phyloP scores from a whole-genome alignment of 37 sponge, comb jelly and placozoan species.

The Eunapius fragilis region DNA sequence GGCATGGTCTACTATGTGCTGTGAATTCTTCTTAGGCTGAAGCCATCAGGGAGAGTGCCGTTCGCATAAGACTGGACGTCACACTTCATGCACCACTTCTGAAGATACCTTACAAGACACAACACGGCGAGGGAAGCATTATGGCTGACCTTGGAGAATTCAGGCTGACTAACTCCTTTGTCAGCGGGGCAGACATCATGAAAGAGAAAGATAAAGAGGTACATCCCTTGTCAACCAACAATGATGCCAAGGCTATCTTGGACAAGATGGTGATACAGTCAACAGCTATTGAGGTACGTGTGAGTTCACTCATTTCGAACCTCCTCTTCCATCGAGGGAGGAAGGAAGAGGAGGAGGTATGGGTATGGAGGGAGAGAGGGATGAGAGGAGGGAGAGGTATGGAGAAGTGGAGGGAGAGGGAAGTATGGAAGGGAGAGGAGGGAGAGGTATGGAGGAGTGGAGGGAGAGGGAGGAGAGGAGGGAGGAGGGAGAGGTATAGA shows the following conservation, averaged over 20 bases:
- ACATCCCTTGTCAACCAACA: neutral
- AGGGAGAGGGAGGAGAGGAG: no score
- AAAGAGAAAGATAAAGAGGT: neutral
- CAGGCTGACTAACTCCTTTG: slow-evolving; percentile 1
- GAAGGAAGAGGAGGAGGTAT: no score
- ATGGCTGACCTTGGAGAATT: slow-evolving; percentile 49
- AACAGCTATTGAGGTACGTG: slow-evolving; percentile 25
- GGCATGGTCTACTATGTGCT: no score
- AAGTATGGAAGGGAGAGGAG: no score
- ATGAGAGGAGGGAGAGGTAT: no score
- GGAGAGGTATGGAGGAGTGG: no score
- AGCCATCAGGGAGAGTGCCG: slow-evolving; percentile 53
- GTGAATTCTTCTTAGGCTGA: no score
- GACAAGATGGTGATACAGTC: slow-evolving; percentile 52
- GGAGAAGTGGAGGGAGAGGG: no score
- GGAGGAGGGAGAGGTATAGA: no score
- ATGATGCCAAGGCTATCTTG: slow-evolving; percentile 7
- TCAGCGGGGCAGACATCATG: neutral
- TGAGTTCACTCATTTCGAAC: neutral
- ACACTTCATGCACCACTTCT: slow-evolving; percentile 53
- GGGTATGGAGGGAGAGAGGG: no score
- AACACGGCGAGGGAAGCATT: slow-evolving; percentile 19
- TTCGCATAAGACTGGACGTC: slow-evolving; percentile 37
- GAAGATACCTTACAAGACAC: slow-evolving; percentile 23
- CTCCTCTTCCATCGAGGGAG: no score